A percentile compares a stretch with the other conserved stretches of the same genome.
Evolutionary conservation across 2,888 invertebrate species (phyloP).

Genomic region (Danaus chrysippus): DNA sequence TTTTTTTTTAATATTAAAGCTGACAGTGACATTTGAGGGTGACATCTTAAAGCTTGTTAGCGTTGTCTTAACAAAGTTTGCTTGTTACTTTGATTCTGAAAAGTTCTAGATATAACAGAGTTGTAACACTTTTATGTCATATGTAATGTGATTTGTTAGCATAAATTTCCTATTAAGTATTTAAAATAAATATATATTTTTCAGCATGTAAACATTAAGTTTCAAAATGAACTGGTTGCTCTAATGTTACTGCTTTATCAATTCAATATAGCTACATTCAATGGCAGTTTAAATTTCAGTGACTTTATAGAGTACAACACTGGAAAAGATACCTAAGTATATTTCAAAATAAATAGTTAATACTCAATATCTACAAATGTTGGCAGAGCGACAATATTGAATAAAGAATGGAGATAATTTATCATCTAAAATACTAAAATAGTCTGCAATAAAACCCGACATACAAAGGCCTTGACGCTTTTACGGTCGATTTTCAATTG

Average conservation of each 20-base stretch:
- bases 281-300: not conserved
- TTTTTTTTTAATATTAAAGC: conserved; percentile 33
- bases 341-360: conserved; percentile 15
- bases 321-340: conserved; percentile 8
- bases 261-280: no score
- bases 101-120: conserved; percentile 7
- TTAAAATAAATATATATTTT: not conserved
- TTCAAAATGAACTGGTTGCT: no score
- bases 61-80: conserved; percentile 33
- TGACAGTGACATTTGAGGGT: conserved; percentile 36
- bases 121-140: not conserved
- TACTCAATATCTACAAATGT: conserved; percentile 21
- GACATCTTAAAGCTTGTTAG: conserved; percentile 42
- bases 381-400: conserved; percentile 50
- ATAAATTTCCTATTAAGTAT: not conserved
- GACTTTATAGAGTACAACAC: not conserved
- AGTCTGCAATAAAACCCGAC: conserved; percentile 58
- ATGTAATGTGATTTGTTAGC: not conserved
- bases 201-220: no score
- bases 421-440: conserved; percentile 56
- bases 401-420: conserved; percentile 62
- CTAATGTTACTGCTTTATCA: no score
- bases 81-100: conserved; percentile 29
- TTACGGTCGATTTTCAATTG: conserved; percentile 65
- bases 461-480: conserved; percentile 54